These are phyloP conservation scores for Abramis brama DNA, from an alignment of 2,113 vertebrate genomes.

Conservation along the genomic window DNA sequence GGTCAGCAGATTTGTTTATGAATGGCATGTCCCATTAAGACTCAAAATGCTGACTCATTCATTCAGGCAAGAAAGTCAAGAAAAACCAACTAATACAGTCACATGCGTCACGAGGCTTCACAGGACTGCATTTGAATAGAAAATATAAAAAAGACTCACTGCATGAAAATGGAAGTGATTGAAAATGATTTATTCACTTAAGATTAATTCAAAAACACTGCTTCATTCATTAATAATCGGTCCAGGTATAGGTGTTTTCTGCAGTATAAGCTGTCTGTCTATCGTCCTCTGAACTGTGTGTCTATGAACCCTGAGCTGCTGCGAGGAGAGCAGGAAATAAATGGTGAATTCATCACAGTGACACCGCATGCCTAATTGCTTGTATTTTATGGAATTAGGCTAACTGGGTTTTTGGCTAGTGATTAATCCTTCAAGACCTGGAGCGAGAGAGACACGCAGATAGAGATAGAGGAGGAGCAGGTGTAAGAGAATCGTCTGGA, in stretches of 20 bases:
- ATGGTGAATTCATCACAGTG: constrained; percentile 42
- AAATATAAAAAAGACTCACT: neutral
- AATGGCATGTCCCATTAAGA: neutral
- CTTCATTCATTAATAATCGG: neutral
- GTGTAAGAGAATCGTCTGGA: neutral
- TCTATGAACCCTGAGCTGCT: neutral
- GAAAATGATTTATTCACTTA: neutral
- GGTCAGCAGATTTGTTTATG: constrained; percentile 2
- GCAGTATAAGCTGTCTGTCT: neutral
- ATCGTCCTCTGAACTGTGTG: neutral
- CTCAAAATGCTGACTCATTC: neutral
- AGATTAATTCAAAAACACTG: neutral
- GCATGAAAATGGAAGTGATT: neutral
- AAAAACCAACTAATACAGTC: neutral
- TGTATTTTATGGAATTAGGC: constrained; percentile 48
- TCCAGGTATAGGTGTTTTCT: neutral
- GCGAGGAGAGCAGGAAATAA: constrained; percentile 8
- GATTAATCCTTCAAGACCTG: constrained; percentile 42
- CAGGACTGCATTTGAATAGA: neutral
- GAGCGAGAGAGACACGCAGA: neutral
- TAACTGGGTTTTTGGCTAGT: constrained; percentile 30
- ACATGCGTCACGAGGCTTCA: neutral
- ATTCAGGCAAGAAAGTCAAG: neutral
- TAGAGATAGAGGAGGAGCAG: constrained; percentile 10
- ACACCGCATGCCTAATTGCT: constrained; percentile 47